These are phyloP conservation scores for Trichoplusia ni DNA, from an alignment of 1,140 invertebrate genomes.

Conservation along the genomic window DNA sequence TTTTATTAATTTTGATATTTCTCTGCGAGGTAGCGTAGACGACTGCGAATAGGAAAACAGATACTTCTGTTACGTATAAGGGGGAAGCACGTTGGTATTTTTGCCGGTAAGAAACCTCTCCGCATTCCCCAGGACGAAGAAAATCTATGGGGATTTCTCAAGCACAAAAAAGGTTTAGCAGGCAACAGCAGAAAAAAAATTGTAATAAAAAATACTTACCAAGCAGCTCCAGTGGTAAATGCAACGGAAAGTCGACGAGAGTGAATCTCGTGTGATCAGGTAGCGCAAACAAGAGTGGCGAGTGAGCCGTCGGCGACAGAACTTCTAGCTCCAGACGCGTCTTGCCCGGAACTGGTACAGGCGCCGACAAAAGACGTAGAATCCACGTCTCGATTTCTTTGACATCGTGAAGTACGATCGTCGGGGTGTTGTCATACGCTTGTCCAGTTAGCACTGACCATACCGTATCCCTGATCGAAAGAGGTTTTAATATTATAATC, in stretches of 20 bases:
- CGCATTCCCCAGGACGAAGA: too few relatives aligned
- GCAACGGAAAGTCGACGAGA: slow-evolving; percentile 98
- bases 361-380: slow-evolving; percentile 95
- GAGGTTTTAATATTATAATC: too few relatives aligned
- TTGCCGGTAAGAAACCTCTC: too few relatives aligned
- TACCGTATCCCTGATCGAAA: slow-evolving; percentile 89
- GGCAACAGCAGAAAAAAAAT: too few relatives aligned
- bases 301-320: slow-evolving; percentile 92
- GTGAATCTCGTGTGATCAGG: slow-evolving; percentile 98
- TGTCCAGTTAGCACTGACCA: slow-evolving; percentile 94
- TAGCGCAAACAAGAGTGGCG: slow-evolving; percentile 95
- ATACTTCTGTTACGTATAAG: too few relatives aligned
- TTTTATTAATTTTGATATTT: too few relatives aligned
- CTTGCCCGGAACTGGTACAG: slow-evolving; percentile 98
- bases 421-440: slow-evolving; percentile 89
- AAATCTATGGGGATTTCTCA: too few relatives aligned
- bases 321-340: slow-evolving; percentile 97
- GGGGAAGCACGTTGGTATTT: too few relatives aligned
- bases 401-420: slow-evolving; percentile 96
- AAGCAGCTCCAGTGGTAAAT: slow-evolving; percentile 97
- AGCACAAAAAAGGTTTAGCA: too few relatives aligned
- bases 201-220: slow-evolving; percentile 73
- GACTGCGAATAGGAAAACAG: too few relatives aligned
- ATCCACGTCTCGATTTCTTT: slow-evolving; percentile 99
- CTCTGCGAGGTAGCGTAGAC: too few relatives aligned